Evolutionary conservation across 35 echinoderm and acorn worm species (phyloP), one percentile per base, ranked within the genome.

Genomic region (Apostichopus californicus): DNA sequence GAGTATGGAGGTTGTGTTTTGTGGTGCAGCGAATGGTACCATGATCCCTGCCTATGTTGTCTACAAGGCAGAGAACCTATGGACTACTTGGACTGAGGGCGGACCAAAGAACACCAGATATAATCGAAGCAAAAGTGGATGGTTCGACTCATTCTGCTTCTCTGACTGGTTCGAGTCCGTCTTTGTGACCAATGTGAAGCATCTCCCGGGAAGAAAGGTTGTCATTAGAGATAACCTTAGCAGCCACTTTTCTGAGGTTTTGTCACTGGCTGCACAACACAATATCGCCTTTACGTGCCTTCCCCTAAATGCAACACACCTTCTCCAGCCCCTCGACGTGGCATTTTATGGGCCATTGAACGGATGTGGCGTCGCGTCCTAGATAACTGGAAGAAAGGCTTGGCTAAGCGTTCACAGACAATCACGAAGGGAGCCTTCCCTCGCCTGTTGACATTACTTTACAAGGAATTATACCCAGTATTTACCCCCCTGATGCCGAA

Each of bases 11-110:
- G n/a, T n/a, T n/a, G n/a, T n/a, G 80, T 83, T 83, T 83, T 83
- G 46, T 56, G 80, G 57, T 86, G 56, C 57, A 86, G 83, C 56
- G 18, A 55, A 86, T 64, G 83, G 83, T 57, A 86, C 54, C 11
- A 86, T 86, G 83, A 86, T 86, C 57, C 83, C 83, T 86, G 83
- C 59, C 59, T 86, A 86, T 86, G 83, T 86, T 86, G 83, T 86
- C 57, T 86, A 60, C 59, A 86, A 86, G 60, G 56, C 53, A 86
- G 83, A 86, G 83, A 86, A 86, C 83, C 83, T 64, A 83, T 83
- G 80, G 53, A 83, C 80, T 83, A 83, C 80, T 83, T 83, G 80
- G 80, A 83, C 53, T 5, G 80, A 83, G 80, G 80, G 80, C 8
- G 80, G 80, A 56, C 26, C 80, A 83, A 83, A 83, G 80, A 56